Conservation (phyloP, 2,113 vertebrate genomes). For the Nannobrachium achirus region DNA sequence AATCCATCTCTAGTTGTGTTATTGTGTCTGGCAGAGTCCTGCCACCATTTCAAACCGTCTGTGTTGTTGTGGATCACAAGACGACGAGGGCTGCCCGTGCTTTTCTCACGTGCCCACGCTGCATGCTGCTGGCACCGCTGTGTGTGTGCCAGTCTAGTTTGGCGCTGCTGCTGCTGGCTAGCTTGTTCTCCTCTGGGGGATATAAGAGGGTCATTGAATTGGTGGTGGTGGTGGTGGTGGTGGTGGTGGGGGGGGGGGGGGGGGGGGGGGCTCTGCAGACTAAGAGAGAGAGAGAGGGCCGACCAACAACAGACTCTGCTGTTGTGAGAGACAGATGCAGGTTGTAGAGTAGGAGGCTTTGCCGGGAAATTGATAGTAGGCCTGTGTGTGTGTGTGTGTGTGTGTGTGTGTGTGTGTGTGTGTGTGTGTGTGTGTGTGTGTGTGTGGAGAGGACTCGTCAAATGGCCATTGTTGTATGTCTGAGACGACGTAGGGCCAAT, state of each 20-base stretch:
- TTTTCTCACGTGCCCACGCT: constrained; percentile 75
- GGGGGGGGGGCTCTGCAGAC: constrained; percentile 32
- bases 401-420: not conserved
- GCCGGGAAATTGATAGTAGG: constrained; percentile 55
- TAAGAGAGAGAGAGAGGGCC: not conserved
- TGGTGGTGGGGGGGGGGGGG: too few species aligned
- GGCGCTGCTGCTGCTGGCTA: constrained; percentile 32
- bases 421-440: not conserved
- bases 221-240: too few species aligned
- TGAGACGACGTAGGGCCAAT: constrained; percentile 62
- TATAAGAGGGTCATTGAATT: constrained; percentile 70
- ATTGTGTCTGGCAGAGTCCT: constrained; percentile 11
- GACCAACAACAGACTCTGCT: constrained; percentile 49
- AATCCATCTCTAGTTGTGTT: not conserved
- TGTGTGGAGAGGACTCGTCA: constrained; percentile 43
- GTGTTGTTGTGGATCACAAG: constrained; percentile 58
- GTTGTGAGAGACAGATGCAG: constrained; percentile 69
- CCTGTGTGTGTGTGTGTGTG: constrained; percentile 27
- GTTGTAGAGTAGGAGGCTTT: constrained; percentile 50
- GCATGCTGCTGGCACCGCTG: too few species aligned
- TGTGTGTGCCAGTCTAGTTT: constrained; percentile 70
- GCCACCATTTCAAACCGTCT: constrained; percentile 34
- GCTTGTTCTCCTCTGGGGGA: constrained; percentile 30
- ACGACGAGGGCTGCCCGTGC: constrained; percentile 50
- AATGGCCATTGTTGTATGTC: constrained; percentile 69